These are phyloP conservation scores for Cavia porcellus DNA, from an alignment of 2,113 vertebrate genomes.

Conservation along the genomic window DNA sequence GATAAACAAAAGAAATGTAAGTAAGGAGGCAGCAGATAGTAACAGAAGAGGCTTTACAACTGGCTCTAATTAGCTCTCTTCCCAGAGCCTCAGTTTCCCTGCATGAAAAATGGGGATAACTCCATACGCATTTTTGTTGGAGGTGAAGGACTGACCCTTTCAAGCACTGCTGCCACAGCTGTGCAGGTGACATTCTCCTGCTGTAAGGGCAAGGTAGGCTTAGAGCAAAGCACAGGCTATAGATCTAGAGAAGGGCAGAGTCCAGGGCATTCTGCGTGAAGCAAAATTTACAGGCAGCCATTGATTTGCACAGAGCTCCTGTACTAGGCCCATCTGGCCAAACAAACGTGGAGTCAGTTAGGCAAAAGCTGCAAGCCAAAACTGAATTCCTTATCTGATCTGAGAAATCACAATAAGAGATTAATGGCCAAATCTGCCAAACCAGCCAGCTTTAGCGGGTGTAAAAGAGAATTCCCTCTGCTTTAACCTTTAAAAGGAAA, in stretches of 20 bases:
- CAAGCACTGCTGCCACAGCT: background rate
- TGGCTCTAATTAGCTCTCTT: background rate
- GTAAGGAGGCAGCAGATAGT: background rate
- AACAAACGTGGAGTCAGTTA: background rate
- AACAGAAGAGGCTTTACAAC: background rate
- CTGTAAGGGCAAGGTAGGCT: background rate
- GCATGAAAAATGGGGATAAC: background rate
- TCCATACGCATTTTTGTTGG: background rate
- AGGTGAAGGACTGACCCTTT: background rate
- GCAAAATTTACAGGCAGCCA: background rate
- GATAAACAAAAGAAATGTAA: background rate
- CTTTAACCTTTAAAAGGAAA: background rate
- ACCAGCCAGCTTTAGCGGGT: background rate
- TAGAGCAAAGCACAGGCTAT: background rate
- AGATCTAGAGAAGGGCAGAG: background rate
- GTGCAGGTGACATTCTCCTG: background rate
- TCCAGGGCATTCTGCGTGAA: background rate
- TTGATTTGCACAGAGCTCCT: background rate
- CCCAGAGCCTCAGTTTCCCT: constrained; percentile 1
- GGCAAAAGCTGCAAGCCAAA: background rate
- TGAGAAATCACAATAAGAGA: background rate
- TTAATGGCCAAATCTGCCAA: background rate
- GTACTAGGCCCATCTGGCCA: background rate
- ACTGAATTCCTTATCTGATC: background rate
- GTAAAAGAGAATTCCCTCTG: background rate